A percentile compares a stretch with the other conserved stretches of the same genome.
phyloP scores from a whole-genome alignment of 1,140 invertebrate genomes.

The Arion vulgaris region DNA sequence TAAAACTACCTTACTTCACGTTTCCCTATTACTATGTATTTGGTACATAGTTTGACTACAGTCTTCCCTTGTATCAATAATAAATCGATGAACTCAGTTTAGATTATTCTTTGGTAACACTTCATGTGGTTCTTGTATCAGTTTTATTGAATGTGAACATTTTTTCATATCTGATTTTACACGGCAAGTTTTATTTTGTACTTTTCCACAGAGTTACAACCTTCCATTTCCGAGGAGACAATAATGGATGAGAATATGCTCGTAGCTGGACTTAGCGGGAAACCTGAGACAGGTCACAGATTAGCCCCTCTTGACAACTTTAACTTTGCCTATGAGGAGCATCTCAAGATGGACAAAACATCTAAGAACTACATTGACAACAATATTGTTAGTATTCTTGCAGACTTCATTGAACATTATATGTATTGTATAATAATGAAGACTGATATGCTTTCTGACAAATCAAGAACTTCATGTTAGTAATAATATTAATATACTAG shows the following conservation, averaged over 20 bases:
- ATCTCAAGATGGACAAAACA: conserved; percentile 46
- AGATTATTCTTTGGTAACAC: no score
- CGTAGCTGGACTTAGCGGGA: not conserved
- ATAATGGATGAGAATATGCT: conserved; percentile 5
- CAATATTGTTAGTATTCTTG: conserved; percentile 56
- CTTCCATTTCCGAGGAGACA: conserved; percentile 45
- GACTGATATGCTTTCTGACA: no score
- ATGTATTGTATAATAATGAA: not conserved
- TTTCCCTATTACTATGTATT: no score
- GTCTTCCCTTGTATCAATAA: no score
- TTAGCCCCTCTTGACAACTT: conserved; percentile 68
- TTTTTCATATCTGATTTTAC: no score
- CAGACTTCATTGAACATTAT: not conserved
- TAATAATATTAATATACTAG: no score
- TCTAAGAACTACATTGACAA: conserved; percentile 58
- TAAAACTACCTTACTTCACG: no score
- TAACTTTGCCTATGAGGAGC: conserved; percentile 62
- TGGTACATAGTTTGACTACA: no score
- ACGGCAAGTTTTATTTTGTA: no score
- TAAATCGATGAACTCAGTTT: no score
- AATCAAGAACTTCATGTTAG: no score
- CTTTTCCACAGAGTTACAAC: conserved; percentile 54
- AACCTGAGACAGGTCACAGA: conserved; percentile 24
- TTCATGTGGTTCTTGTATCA: not conserved
- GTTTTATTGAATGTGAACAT: not conserved